Evolutionary conservation across 2,113 vertebrate genomes (phyloP).

Genomic region (Elachura formosa): DNA sequence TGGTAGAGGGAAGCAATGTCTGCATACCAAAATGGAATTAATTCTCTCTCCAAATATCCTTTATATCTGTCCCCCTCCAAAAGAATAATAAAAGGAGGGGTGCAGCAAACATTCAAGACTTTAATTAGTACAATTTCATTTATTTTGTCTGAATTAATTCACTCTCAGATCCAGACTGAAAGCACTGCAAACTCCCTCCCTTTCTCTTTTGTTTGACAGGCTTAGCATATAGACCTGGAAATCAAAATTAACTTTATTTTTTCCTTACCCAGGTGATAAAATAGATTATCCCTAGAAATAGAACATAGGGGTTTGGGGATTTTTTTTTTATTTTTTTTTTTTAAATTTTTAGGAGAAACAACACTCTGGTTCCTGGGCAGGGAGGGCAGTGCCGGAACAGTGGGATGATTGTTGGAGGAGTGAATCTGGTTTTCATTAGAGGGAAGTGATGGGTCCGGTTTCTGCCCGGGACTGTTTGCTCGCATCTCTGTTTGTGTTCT

Average conservation of each 20-base stretch:
- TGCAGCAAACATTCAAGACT: neutral
- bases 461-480: constrained; percentile 69
- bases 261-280: neutral
- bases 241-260: neutral
- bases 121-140: neutral
- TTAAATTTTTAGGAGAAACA: neutral
- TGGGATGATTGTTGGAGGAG: constrained; percentile 71
- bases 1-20: fast-evolving
- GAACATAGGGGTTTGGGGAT: fast-evolving
- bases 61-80: fast-evolving
- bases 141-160: neutral
- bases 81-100: too few species aligned
- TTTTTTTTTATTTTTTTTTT: neutral
- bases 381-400: constrained; percentile 71
- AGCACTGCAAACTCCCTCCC: neutral
- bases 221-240: neutral
- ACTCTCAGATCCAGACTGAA: fast-evolving
- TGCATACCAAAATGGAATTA: neutral
- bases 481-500: constrained; percentile 60
- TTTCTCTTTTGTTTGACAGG: neutral
- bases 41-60: neutral
- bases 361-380: neutral
- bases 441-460: constrained; percentile 68
- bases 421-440: constrained; percentile 83
- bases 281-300: neutral